Percentiles rank a stretch among this genome's conserved stretches.
These are phyloP conservation scores for Octodon degus DNA, from an alignment of 2,113 vertebrate species.

Conservation along the genomic window DNA sequence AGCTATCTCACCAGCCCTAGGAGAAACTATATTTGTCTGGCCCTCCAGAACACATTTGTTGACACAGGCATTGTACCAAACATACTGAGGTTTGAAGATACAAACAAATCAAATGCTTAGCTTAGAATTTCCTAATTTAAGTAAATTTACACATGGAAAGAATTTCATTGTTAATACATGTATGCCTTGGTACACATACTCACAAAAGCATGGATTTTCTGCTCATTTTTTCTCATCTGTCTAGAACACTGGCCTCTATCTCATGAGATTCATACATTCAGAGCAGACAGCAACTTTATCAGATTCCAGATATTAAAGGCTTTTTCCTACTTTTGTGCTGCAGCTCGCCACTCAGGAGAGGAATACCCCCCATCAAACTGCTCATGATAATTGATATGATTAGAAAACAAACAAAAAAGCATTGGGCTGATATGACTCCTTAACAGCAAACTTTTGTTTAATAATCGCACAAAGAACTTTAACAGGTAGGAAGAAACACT, in stretches of 20 bases:
- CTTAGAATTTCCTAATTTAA: not conserved
- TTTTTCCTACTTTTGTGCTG: not conserved
- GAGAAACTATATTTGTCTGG: not conserved
- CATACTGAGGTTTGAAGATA: not conserved
- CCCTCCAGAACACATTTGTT: not conserved
- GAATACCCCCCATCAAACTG: not conserved
- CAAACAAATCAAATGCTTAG: not conserved
- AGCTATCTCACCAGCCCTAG: too few relatives aligned
- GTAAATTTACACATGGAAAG: not conserved
- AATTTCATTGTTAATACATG: not conserved
- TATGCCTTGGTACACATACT: not conserved
- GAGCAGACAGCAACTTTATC: not conserved
- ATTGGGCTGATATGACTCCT: not conserved
- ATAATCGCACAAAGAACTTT: not conserved
- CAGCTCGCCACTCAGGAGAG: not conserved
- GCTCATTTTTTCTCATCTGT: not conserved
- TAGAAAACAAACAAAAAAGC: not conserved
- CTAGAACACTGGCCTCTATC: not conserved
- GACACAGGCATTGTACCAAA: not conserved
- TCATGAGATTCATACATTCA: accelerated
- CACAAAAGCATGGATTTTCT: not conserved
- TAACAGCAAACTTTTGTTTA: not conserved
- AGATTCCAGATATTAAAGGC: not conserved
- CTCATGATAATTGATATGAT: not conserved
- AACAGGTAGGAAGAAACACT: not conserved